phyloP scores from a whole-genome alignment of 2,888 invertebrate genomes.

The Plagodis pulveraria region DNA sequence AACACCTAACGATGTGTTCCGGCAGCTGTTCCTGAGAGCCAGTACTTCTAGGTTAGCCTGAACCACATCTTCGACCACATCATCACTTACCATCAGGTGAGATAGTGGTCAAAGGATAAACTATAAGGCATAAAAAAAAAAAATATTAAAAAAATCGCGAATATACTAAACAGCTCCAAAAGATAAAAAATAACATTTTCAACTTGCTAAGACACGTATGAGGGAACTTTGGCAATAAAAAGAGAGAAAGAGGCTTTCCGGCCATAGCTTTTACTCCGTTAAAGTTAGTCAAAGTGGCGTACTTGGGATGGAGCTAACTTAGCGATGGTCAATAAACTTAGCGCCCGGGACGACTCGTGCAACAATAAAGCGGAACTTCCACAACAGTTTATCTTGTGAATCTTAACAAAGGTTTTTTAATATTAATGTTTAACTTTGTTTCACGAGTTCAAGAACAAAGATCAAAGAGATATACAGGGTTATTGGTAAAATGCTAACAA shows the following conservation, averaged over 20 bases:
- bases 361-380: constrained; percentile 65
- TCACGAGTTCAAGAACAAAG: constrained; percentile 32
- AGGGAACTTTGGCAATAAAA: constrained; percentile 79
- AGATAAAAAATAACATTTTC: constrained; percentile 53
- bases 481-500: no score
- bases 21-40: no score
- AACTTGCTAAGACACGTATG: constrained; percentile 73
- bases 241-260: constrained; percentile 67
- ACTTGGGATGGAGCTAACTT: constrained; percentile 65
- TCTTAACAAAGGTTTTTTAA: constrained; percentile 56
- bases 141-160: no score
- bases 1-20: no score
- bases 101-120: no score
- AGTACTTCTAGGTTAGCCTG: no score
- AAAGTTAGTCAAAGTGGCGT: constrained; percentile 75
- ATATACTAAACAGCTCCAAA: no score
- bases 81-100: no score
- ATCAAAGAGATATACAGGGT: neutral
- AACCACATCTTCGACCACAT: no score
- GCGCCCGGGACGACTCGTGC: constrained; percentile 57
- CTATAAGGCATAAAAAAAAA: no score
- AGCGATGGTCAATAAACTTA: constrained; percentile 77
- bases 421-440: constrained; percentile 44
- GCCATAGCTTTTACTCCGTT: constrained; percentile 73
- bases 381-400: constrained; percentile 61